Evolutionary conservation across 1,140 invertebrate species (phyloP), one percentile per base, ranked within the genome.

Genomic region (Metaphire vulgaris): DNA sequence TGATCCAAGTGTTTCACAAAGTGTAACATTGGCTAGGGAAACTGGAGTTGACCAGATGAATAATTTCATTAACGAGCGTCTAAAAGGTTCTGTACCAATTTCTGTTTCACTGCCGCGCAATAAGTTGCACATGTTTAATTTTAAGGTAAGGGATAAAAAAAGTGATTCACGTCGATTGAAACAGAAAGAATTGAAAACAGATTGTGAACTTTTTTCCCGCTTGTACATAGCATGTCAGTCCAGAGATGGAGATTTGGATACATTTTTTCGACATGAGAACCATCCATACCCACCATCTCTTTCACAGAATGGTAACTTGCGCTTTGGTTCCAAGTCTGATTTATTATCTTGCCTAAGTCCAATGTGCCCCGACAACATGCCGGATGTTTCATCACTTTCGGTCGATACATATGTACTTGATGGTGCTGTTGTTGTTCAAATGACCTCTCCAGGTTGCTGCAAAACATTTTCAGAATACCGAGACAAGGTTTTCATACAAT

Each of bases 151-250:
- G n/a, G n/a, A n/a, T n/a, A n/a, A n/a, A n/a, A 32, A 34, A 1
- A 65, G n/a, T 30, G 77, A n/a, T 77, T 74, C 78, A 77, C 33
- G 16, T 16, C 56, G 6, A 72, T n/a, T 70, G 21, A 71, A 77
- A 14, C 28, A 2, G 67, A 0, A 31, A 16, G 1, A 30, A 34
- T 12, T 29, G 56, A 75, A 75, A 32, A 75, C 16, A 21, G 74
- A 75, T 30, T 75, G 74, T 68, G 32, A 56, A n/a, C 33, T 75
- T 1, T 75, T 75, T 16, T 75, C 74, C 6, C 16, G 31, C 29
- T 33, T 75, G 67, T 81, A 78, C 31, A 81, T 81, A 21, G 79
- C 77, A 15, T 80, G 77, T 56, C 76, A 81, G 26, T 68, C 67
- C 67, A 26, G 78, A 1, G 66, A 79, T 69, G 65, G 30, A 66